These are phyloP conservation scores for Epistrophe grossulariae DNA, from an alignment of 2,888 invertebrate genomes.

Conservation along the genomic window DNA sequence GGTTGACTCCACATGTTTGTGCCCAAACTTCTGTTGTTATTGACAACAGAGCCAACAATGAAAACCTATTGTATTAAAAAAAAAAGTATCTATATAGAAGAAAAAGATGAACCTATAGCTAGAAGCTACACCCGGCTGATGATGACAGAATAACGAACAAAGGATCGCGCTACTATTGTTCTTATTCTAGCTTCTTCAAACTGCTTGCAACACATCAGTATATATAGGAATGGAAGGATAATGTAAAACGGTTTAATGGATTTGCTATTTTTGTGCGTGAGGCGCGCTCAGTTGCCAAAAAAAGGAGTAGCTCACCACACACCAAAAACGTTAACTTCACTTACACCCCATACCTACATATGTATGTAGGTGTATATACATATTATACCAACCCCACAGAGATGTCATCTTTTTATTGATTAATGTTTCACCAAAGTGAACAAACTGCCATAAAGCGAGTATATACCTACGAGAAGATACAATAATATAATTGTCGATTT, in stretches of 20 bases:
- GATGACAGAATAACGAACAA: conserved; percentile 58
- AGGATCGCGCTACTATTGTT: conserved; percentile 54
- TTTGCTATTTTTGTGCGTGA: conserved; percentile 39
- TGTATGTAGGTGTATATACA: too few species aligned
- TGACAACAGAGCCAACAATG: conserved; percentile 72
- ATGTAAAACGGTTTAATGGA: conserved; percentile 29
- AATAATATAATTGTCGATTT: conserved; percentile 30
- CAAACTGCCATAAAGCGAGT: conserved; percentile 26
- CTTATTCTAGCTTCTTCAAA: conserved; percentile 14
- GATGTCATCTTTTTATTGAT: conserved; percentile 64
- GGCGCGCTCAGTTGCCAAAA: conserved; percentile 35
- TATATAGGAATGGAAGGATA: background rate
- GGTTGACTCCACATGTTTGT: conserved; percentile 65
- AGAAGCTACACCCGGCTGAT: conserved; percentile 32
- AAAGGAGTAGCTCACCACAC: conserved; percentile 31
- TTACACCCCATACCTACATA: background rate
- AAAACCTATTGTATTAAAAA: conserved; percentile 35
- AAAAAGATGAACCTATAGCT: background rate
- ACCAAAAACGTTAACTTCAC: conserved; percentile 22
- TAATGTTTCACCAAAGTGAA: conserved; percentile 56
- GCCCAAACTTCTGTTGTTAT: conserved; percentile 72
- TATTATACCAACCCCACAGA: background rate
- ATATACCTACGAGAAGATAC: background rate
- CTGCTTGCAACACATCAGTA: background rate
- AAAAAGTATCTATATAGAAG: conserved; percentile 28